Conservation (phyloP, 2,113 vertebrate species). For the Sceloporus tristichus region DNA sequence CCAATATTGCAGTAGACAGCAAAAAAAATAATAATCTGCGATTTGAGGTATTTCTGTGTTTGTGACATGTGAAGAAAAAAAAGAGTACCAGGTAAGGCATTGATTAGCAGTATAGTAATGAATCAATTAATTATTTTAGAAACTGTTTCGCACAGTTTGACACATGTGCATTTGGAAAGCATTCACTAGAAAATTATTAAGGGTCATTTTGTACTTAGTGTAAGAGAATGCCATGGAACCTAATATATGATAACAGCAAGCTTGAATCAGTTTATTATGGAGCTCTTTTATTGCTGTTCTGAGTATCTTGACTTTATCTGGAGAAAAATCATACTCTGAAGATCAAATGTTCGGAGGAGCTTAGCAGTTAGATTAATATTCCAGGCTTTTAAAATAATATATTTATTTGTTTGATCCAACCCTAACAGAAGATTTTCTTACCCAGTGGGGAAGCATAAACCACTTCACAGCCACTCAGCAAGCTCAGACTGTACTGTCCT, state of each 20-base stretch:
- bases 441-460: background rate
- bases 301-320: background rate
- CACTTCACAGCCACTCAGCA: background rate
- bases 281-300: background rate
- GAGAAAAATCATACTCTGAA: slow-evolving; percentile 3
- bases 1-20: slow-evolving; percentile 4
- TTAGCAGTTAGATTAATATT: background rate
- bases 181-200: background rate
- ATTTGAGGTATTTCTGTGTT: background rate
- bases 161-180: background rate
- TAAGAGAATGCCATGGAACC: background rate
- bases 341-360: background rate
- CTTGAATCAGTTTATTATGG: background rate
- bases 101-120: background rate
- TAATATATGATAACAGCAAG: background rate
- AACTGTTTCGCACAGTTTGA: background rate
- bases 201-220: background rate
- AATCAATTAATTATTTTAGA: background rate
- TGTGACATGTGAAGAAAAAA: background rate
- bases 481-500: background rate
- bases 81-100: background rate
- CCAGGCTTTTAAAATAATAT: background rate
- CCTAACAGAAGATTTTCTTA: background rate
- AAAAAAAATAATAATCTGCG: slow-evolving; percentile 10
- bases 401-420: slow-evolving; percentile 18